phyloP scores from a whole-genome alignment of 2,888 invertebrate genomes.

The Maniola hyperantus region DNA sequence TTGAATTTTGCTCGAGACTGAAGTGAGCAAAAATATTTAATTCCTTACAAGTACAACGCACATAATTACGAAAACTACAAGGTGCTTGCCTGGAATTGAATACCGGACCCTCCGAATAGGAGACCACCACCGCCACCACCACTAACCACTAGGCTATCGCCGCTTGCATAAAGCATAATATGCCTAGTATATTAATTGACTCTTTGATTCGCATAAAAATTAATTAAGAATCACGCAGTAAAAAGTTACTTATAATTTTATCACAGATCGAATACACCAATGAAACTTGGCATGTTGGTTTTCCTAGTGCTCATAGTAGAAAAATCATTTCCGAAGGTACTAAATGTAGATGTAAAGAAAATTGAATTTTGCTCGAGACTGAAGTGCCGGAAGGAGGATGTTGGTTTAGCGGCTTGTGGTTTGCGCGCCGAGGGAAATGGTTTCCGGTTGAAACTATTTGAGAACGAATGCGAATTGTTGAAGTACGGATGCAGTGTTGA shows the following conservation, averaged over 20 bases:
- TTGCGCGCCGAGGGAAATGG: slow-evolving; percentile 50
- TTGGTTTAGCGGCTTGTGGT: slow-evolving; percentile 53
- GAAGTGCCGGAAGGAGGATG: slow-evolving; percentile 45
- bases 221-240: no score
- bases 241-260: no score
- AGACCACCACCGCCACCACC: no score
- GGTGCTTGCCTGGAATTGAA: no score
- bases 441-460: slow-evolving; percentile 54
- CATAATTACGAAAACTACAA: no score
- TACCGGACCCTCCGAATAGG: no score
- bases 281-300: slow-evolving; percentile 24
- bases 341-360: slow-evolving; percentile 41
- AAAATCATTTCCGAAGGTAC: slow-evolving; percentile 5
- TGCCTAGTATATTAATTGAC: no score
- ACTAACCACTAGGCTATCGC: no score
- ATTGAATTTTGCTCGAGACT: slow-evolving; percentile 52
- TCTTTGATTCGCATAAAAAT: no score
- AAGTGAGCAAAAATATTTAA: no score
- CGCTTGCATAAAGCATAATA: no score
- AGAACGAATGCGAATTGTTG: slow-evolving; percentile 60
- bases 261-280: not conserved
- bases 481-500: slow-evolving; percentile 58
- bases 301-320: slow-evolving; percentile 19
- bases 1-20: slow-evolving; percentile 52
- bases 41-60: no score